Evolutionary conservation across 2,113 vertebrate genomes (phyloP).

Genomic region (Etheostoma spectabile): DNA sequence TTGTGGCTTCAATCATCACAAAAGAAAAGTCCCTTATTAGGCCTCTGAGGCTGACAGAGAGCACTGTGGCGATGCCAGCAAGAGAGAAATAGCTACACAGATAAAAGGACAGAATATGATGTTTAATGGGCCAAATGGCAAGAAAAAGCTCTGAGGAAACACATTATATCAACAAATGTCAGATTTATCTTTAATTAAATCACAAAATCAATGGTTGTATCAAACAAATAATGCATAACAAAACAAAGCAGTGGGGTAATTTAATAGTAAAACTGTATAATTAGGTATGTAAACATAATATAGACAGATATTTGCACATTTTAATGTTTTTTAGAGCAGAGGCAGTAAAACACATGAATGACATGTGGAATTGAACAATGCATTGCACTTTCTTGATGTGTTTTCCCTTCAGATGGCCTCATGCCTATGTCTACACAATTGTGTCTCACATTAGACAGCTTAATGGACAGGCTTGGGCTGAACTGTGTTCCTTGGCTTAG

Average conservation of each 20-base stretch:
- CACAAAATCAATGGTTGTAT: neutral
- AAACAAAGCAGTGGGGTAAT: neutral
- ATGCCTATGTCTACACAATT: slow-evolving; percentile 7
- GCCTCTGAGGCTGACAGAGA: slow-evolving; percentile 37
- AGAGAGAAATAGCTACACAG: slow-evolving; percentile 12
- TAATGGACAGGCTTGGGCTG: slow-evolving; percentile 46
- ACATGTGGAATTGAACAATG: neutral
- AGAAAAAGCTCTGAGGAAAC: neutral
- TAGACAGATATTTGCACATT: neutral
- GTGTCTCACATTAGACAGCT: slow-evolving; percentile 37
- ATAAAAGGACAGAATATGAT: neutral
- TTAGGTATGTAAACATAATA: neutral
- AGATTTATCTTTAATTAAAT: neutral
- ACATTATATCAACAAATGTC: neutral
- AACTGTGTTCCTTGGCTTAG: slow-evolving; percentile 27
- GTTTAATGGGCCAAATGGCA: neutral
- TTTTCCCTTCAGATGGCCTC: neutral
- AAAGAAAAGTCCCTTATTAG: slow-evolving; percentile 31
- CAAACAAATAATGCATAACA: neutral
- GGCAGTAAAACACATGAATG: neutral
- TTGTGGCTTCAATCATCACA: slow-evolving; percentile 27
- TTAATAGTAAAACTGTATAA: neutral
- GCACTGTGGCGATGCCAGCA: slow-evolving; percentile 2
- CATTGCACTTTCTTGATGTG: neutral
- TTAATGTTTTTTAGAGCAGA: neutral